Base-by-base conservation (phyloP, 2,113 vertebrate genomes). In the Ophthalmolycus amberensis region DNA sequence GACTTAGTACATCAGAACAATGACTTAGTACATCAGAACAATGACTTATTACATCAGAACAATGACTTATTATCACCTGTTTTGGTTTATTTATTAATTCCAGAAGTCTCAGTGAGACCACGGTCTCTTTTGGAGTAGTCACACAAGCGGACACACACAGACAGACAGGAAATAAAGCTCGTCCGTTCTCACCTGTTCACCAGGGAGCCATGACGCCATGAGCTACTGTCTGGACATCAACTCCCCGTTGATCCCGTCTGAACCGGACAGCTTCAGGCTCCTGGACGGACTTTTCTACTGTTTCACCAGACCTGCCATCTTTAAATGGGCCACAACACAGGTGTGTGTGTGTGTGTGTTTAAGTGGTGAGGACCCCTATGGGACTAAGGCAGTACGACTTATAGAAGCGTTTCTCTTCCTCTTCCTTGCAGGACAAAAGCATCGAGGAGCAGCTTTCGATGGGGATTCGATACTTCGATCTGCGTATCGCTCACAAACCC, bases 131-230 rank as follows among this genome's bases (percentile, higher is more conserved):
- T 14, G 14, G 42, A 46, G 44, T 38, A 7, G 37, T 40, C 8
- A 11, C 40, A 40, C 40, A 40, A 40, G 11, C 40, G 2, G 9
- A 29, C 29, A 29, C 38, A 40, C 38, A 40, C 7, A 40, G 8
- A 38, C 34, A 34, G 3, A 6, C 34, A 34, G 34, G 34, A 34
- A 34, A 6, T 34, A 1, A 34, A 34, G 34, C 34, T 3, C 6
- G 34, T 34, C 34, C 6, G 34, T 34, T 34, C 34, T 34, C 34
- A 34, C 34, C 34, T 34, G 34, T 34, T 34, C 52, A 9, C 22
- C 27, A 98, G 97, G 97, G 6, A 97, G 97, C 88, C 97, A 98
- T 0, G 97, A 98, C 80, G 93, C 97, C 44, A 97, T 98, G 96
- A 97, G 96, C 14, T 98, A 97, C 89, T 96, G 97, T 83, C 94